Evolutionary conservation across 2,113 vertebrate genomes (phyloP).

Genomic region (Ctenodactylus gundi): DNA sequence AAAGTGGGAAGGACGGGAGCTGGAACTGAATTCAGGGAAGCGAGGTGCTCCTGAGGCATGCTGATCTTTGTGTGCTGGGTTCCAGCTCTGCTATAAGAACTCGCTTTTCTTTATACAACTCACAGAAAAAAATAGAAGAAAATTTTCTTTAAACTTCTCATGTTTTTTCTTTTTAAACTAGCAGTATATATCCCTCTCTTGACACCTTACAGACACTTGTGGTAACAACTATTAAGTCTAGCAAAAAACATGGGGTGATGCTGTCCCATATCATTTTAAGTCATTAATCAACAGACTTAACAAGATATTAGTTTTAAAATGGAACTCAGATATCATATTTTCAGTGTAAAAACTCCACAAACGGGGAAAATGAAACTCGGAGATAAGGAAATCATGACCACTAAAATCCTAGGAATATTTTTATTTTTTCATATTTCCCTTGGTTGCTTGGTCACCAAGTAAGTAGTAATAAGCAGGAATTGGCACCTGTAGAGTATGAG

Average conservation of each 20-base stretch:
- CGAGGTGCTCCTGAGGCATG: background rate
- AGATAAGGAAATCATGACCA: background rate
- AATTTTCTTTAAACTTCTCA: background rate
- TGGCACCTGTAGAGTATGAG: background rate
- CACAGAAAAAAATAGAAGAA: background rate
- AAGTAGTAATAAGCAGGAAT: background rate
- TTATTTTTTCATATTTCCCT: background rate
- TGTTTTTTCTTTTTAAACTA: background rate
- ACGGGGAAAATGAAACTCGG: background rate
- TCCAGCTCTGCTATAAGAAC: background rate
- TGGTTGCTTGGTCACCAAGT: background rate
- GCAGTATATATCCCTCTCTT: background rate
- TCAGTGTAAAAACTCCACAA: background rate
- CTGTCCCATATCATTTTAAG: background rate
- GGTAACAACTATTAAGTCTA: background rate
- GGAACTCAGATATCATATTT: background rate
- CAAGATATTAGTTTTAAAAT: background rate
- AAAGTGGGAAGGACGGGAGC: background rate
- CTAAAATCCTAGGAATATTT: background rate
- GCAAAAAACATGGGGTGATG: background rate
- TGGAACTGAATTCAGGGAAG: background rate
- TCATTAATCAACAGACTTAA: background rate
- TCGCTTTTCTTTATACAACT: background rate
- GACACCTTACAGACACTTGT: background rate
- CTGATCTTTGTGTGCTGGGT: background rate